Evolutionary conservation across 2,888 invertebrate species (phyloP).

Genomic region (Phaonia tiefii): DNA sequence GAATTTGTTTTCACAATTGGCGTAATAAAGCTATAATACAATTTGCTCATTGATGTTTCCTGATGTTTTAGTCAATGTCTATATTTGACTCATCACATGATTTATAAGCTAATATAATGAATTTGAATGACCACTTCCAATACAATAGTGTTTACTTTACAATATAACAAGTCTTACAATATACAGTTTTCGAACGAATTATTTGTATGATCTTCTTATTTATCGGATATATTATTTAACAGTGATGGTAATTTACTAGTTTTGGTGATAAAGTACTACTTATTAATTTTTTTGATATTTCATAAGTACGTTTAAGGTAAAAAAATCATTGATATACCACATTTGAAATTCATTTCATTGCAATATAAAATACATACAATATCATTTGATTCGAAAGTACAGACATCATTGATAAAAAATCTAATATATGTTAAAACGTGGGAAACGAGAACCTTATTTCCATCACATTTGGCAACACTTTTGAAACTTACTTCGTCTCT

Average conservation of each 20-base stretch:
- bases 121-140: slow-evolving; percentile 35
- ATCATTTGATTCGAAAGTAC: too few species aligned
- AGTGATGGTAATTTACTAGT: slow-evolving; percentile 29
- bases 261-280: slow-evolving; percentile 25
- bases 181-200: slow-evolving; percentile 16
- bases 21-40: slow-evolving; percentile 70
- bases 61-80: slow-evolving; percentile 68
- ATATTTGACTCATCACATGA: too few species aligned
- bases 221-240: slow-evolving; percentile 6
- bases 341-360: too few species aligned
- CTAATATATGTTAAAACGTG: too few species aligned
- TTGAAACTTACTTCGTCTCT: too few species aligned
- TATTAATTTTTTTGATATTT: too few species aligned
- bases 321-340: background rate
- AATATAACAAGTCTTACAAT: slow-evolving; percentile 28
- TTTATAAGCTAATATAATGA: slow-evolving; percentile 30
- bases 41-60: slow-evolving; percentile 72
- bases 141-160: slow-evolving; percentile 38
- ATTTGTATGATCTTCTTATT: slow-evolving; percentile 20
- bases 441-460: too few species aligned
- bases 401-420: too few species aligned
- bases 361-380: too few species aligned
- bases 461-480: too few species aligned
- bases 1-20: slow-evolving; percentile 65
- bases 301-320: slow-evolving; percentile 1